Evolutionary conservation across 1,140 invertebrate species (phyloP).

Genomic region (Nasonia giraulti): DNA sequence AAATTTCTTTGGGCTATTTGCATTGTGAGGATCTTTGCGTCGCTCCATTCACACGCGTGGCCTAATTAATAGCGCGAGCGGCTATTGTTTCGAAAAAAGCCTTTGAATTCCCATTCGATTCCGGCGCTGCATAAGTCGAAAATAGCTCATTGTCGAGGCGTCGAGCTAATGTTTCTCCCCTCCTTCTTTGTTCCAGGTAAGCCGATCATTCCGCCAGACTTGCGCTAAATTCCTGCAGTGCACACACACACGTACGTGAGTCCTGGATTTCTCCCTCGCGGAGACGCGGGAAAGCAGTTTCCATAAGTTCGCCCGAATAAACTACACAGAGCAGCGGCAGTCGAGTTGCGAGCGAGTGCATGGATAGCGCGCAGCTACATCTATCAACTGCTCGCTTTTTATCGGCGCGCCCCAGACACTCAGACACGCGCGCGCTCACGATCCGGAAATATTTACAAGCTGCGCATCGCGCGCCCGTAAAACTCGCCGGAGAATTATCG

Average conservation of each 20-base stretch:
- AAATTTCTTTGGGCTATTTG: not conserved
- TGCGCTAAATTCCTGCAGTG: not conserved
- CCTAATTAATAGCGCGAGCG: constrained; percentile 20
- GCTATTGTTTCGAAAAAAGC: not conserved
- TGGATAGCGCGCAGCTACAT: too few relatives aligned
- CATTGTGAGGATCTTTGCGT: not conserved
- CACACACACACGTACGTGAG: not conserved
- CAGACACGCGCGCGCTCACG: not conserved
- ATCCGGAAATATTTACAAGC: constrained; percentile 33
- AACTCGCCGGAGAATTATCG: constrained; percentile 36
- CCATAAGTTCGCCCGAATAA: not conserved
- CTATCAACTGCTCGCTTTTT: not conserved
- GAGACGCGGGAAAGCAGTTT: not conserved
- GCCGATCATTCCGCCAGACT: not conserved
- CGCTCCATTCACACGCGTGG: constrained; percentile 6
- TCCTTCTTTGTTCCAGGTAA: not conserved
- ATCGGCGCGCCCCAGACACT: not conserved
- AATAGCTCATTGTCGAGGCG: not conserved
- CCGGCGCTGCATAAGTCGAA: too few relatives aligned
- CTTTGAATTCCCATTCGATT: too few relatives aligned
- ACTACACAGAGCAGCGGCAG: not conserved
- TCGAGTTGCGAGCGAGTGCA: not conserved
- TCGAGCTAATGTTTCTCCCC: not conserved
- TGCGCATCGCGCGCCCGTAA: constrained; percentile 19
- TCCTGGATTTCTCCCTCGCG: not conserved